These are phyloP conservation scores for Brevimyrus niger DNA, from an alignment of 2,113 vertebrate genomes.

Conservation along the genomic window DNA sequence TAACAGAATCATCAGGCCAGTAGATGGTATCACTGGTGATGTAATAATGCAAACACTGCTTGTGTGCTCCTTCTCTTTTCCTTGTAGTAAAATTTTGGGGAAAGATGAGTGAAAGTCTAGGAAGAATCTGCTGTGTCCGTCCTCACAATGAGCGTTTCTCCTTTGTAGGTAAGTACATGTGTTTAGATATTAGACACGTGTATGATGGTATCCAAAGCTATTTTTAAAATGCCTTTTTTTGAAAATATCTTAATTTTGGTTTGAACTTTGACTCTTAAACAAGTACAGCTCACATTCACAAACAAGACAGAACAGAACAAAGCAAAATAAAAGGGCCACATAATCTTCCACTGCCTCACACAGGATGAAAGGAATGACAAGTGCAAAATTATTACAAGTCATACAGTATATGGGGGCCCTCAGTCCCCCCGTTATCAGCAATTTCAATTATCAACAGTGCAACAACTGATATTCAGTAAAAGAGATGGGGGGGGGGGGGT, in stretches of 20 bases:
- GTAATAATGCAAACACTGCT: neutral
- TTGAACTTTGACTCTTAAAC: neutral
- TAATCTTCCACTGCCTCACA: neutral
- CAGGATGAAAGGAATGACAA: neutral
- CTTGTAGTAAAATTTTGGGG: slow-evolving; percentile 82
- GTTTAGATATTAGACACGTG: neutral
- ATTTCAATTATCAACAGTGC: neutral
- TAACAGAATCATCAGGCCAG: neutral
- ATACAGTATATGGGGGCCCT: neutral
- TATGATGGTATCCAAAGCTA: neutral
- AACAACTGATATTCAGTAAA: neutral
- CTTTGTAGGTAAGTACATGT: slow-evolving; percentile 76
- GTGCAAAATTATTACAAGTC: neutral
- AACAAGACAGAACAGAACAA: neutral
- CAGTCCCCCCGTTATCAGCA: neutral
- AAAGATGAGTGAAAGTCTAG: slow-evolving; percentile 87
- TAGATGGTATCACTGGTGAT: neutral
- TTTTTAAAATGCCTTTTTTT: neutral
- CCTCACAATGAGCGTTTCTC: slow-evolving; percentile 88
- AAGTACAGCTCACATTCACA: neutral
- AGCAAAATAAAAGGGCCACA: neutral
- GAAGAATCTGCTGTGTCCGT: slow-evolving; percentile 91
- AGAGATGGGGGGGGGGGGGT: neutral
- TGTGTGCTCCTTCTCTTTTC: neutral
- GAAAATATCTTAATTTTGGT: neutral